Base-by-base conservation (phyloP, 2,888 invertebrate genomes). In the Agriotes lineatus region DNA sequence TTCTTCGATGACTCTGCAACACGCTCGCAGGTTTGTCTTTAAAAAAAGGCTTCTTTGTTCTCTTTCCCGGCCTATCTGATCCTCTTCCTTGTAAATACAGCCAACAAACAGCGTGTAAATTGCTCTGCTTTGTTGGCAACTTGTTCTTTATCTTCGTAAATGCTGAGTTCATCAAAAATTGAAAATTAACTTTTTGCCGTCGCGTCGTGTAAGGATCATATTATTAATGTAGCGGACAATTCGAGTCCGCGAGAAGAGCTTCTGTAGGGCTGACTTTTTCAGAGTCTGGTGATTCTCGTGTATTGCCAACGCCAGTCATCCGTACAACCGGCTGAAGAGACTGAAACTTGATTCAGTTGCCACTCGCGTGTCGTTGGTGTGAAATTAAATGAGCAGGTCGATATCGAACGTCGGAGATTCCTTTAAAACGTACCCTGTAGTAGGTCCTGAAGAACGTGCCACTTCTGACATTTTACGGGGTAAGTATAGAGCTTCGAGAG, bases 121-220 rank as follows among this genome's bases (percentile, higher is more conserved):
- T 79, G 75, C 74, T 58, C 64, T 30, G 71, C 75, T 77, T 79
- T 77, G 75, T 79, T 75, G 73, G 75, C 70, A 74, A 75, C 71
- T 72, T 69, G 62, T 67, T 69, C 72, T 69, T 69, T 65, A 62
- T 67, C 67, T 65, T 61, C 58, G 63, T 69, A 68, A 69, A 75
- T 75, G 74, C 72, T 72, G 63, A 74, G 63, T 76, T 79, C 78
- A 77, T 79, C 75, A 78, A 79, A 79, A 76, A 77, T 78, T 79
- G 71, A 78, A 74, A 77, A 76, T 57, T 57, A 57, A 57, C 57
- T 57, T 39, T 57, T 57, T 42, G 57, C 39, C 25, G 57, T 57
- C 57, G 39, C 42, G 39, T 57, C 57, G 39, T 57, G 33, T 19
- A 57, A 39, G 22, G 39, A 12, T 14, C 22, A 25, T 42, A 57